phyloP scores from a whole-genome alignment of 1,140 invertebrate species.

The Heliconius nattereri region DNA sequence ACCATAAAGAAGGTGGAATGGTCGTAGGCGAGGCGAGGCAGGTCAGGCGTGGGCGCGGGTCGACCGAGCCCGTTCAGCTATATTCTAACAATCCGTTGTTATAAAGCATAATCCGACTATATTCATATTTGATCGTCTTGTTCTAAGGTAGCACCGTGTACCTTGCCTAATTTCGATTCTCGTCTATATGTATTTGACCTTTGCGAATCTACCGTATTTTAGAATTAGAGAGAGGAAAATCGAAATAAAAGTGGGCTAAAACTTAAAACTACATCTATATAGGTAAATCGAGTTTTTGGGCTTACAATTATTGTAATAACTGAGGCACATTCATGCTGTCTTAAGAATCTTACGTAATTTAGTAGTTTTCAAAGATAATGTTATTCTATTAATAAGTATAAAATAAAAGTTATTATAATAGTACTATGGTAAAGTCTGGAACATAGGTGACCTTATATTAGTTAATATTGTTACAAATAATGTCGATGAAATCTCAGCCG shows the following conservation, averaged over 20 bases:
- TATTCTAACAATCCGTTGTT: slow-evolving; percentile 14
- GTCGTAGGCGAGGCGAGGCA: slow-evolving; percentile 52
- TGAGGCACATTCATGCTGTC: not conserved
- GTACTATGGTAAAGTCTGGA: not conserved
- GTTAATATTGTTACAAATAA: slow-evolving; percentile 19
- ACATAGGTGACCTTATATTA: slow-evolving; percentile 33
- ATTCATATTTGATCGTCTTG: slow-evolving; percentile 18
- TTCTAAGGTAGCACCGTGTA: no score
- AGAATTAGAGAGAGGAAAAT: not conserved
- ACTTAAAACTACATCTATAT: no score
- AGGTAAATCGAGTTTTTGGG: no score
- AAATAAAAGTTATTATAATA: not conserved
- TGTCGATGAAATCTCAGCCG: slow-evolving; percentile 21
- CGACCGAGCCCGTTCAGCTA: slow-evolving; percentile 37
- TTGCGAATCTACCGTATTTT: not conserved
- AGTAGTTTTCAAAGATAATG: no score
- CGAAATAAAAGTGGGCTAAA: not conserved
- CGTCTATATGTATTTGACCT: not conserved
- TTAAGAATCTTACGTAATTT: not conserved
- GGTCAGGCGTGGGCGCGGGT: slow-evolving; percentile 63
- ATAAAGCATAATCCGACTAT: slow-evolving; percentile 18
- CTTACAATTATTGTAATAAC: not conserved
- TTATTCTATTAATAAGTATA: not conserved
- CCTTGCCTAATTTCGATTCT: not conserved
- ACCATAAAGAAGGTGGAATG: slow-evolving; percentile 58